Base-by-base conservation (phyloP, 2,888 invertebrate genomes). In the Rhaphigaster nebulosa region DNA sequence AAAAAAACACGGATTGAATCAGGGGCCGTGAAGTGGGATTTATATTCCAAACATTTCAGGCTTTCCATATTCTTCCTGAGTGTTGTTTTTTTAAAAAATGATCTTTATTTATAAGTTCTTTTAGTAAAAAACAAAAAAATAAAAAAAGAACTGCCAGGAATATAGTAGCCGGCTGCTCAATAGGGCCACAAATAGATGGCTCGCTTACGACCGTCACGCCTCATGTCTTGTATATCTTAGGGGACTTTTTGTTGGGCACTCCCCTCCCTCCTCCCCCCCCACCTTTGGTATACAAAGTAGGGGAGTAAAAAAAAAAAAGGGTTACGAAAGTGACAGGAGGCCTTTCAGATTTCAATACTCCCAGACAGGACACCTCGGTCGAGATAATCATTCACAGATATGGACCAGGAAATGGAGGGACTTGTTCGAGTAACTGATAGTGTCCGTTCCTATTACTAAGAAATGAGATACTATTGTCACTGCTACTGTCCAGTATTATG, bases 171-270 rank as follows among this genome's bases (percentile, higher is more conserved):
- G 26, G n/a, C 13, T 84, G 84, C 45, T 84, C 45, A 84, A 84
- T 84, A 45, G 84, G 26, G n/a, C 45, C 34, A 84, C n/a, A 84
- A 84, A 84, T 84, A 84, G 45, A 45, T 45, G n/a, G 26, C 45
- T 84, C 45, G 84, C 45, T 84, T 84, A 84, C 45, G 45, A n/a
- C n/a, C 45, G 84, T 84, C 84, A 45, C 15, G 45, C 4, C 45
- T 84, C 84, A 84, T 15, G 84, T 84, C 84, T 84, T 84, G 84
- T 84, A 50, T 84, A 84, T 84, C 45, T 84, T 45, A 84, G 45
- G 84, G 84, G 45, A 45, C 41, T 84, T 84, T 84, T 84, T 84
- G 41, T 50, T 45, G 5, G 18, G 10, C 23, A 1, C n/a, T n/a
- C 8, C 38, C 23, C 45, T 45, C 34, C 26, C 80, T 41, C 41